Conservation (phyloP, 92 coral and sea anemone genomes). For the Montipora capitata region DNA sequence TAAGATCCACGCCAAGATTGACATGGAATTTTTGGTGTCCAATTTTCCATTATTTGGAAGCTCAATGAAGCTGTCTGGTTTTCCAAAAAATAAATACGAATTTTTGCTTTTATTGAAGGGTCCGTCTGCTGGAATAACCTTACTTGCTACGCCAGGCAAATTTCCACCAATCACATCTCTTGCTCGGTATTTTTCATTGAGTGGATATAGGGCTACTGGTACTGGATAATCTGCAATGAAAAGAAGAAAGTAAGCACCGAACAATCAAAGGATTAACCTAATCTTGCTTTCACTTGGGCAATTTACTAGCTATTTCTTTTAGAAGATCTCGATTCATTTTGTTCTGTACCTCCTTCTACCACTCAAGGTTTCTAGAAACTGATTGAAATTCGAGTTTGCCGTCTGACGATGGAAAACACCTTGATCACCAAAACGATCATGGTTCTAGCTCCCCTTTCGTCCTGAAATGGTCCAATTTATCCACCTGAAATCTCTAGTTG, state of each 20-base stretch:
- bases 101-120: conserved; percentile 76
- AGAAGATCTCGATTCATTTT: not conserved
- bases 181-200: conserved; percentile 47
- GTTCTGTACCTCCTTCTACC: not conserved
- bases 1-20: conserved; percentile 79
- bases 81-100: conserved; percentile 67
- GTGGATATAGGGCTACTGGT: conserved; percentile 75
- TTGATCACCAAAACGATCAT: too few species aligned
- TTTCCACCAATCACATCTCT: conserved; percentile 62
- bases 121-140: conserved; percentile 71
- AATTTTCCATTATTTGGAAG: conserved; percentile 77
- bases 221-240: conserved; percentile 58
- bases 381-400: not conserved
- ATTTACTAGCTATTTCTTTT: not conserved
- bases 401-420: not conserved
- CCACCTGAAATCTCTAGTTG: too few species aligned
- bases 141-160: conserved; percentile 57
- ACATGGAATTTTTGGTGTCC: conserved; percentile 67
- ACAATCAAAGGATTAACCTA: too few species aligned
- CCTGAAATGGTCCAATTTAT: too few species aligned
- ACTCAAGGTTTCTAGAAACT: not conserved
- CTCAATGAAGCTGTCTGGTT: conserved; percentile 53
- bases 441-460: too few species aligned
- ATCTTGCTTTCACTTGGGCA: not conserved
- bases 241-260: not conserved